These are phyloP conservation scores for Deilephila porcellus DNA, from an alignment of 2,888 invertebrate genomes.

Conservation along the genomic window DNA sequence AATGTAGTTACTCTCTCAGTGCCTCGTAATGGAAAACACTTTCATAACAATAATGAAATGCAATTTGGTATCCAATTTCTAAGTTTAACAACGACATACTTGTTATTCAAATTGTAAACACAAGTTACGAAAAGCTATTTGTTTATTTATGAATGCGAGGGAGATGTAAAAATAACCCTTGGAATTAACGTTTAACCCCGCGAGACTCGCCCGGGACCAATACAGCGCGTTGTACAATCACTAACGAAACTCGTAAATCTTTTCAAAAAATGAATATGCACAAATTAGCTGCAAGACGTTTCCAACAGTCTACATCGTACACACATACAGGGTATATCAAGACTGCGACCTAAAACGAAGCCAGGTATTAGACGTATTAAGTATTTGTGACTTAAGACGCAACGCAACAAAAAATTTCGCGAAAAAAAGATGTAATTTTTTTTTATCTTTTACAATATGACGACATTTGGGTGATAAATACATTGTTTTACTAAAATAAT, in stretches of 20 bases:
- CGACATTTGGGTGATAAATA: no score
- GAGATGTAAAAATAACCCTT: slow-evolving; percentile 23
- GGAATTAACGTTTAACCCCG: slow-evolving; percentile 27
- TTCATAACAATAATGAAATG: neutral
- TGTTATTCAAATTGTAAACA: slow-evolving; percentile 22
- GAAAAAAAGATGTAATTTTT: no score
- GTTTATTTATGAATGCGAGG: slow-evolving; percentile 25
- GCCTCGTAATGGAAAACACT: neutral
- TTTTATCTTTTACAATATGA: no score
- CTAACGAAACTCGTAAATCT: neutral
- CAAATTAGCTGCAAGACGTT: no score
- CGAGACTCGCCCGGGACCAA: slow-evolving; percentile 1
- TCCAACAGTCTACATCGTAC: no score
- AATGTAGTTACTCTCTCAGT: neutral
- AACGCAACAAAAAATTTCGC: no score
- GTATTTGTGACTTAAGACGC: no score
- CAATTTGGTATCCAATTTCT: neutral
- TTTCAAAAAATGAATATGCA: no score
- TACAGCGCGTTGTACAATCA: slow-evolving; percentile 8
- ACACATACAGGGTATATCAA: no score
- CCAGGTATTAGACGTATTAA: no score
- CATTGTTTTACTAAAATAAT: no score
- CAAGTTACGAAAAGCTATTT: slow-evolving; percentile 24
- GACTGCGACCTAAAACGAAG: no score
- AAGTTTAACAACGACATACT: neutral